Percentiles rank a stretch among this genome's conserved stretches.
Conservation (phyloP, 2,888 invertebrate genomes). For the Leptinotarsa juncta region DNA sequence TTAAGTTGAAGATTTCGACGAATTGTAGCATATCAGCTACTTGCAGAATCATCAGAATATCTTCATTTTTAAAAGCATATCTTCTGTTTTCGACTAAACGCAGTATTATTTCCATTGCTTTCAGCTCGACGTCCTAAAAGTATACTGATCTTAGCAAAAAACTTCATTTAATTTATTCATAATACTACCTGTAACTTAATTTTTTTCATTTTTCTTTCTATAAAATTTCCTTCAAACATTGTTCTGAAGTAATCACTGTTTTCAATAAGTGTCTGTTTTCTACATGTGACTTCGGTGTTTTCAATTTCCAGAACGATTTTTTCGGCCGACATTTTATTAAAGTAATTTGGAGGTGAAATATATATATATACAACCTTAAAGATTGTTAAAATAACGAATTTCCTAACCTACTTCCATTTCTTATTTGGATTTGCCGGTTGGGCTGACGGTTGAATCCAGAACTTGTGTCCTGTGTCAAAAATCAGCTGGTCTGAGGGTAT, state of each 20-base stretch:
- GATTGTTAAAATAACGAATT: too few species aligned
- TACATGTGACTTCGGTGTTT: conserved; percentile 41
- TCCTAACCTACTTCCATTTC: not conserved
- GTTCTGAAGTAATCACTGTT: conserved; percentile 66
- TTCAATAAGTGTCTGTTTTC: conserved; percentile 54
- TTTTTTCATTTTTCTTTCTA: conserved; percentile 59
- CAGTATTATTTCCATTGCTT: conserved; percentile 62
- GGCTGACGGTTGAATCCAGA: too few species aligned
- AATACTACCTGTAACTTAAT: conserved; percentile 62
- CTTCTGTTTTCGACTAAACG: conserved; percentile 55
- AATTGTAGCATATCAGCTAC: conserved; percentile 65
- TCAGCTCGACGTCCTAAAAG: conserved; percentile 62
- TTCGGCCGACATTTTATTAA: conserved; percentile 36
- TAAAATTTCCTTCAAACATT: conserved; percentile 66
- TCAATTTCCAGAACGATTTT: conserved; percentile 47
- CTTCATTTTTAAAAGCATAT: conserved; percentile 54
- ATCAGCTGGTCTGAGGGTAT: too few species aligned
- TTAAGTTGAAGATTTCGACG: conserved; percentile 56
- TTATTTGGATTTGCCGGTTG: not conserved
- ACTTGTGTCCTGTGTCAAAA: too few species aligned
- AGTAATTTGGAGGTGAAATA: not conserved
- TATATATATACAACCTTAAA: not conserved
- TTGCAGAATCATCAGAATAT: conserved; percentile 59
- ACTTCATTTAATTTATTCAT: not conserved
- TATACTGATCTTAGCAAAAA: not conserved